Conservation (phyloP, 2,797 vertebrate genomes). For the Gallirallus australis region DNA sequence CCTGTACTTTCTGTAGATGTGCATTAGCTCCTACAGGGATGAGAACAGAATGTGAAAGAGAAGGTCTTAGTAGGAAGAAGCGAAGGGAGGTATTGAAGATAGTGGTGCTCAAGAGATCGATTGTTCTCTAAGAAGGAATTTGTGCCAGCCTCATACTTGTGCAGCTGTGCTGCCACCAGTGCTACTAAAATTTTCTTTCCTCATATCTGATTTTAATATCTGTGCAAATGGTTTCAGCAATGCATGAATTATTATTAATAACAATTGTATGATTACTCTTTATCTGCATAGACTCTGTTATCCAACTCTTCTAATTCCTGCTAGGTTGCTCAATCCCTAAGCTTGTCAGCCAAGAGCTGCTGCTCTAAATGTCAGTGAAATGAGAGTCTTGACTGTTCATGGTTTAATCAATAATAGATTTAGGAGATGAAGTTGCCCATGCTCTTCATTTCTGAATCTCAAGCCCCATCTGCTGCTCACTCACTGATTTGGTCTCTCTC, state of each 20-base stretch:
- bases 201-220: conserved; percentile 43
- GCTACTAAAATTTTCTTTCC: conserved; percentile 6
- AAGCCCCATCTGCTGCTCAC: conserved; percentile 80
- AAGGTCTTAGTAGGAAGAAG: background rate
- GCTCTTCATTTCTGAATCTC: conserved; percentile 74
- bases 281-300: conserved; percentile 39
- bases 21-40: background rate
- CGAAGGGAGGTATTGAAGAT: background rate
- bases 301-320: conserved; percentile 55
- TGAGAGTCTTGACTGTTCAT: conserved; percentile 57
- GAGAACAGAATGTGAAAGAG: background rate
- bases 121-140: background rate
- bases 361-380: conserved; percentile 71
- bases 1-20: background rate
- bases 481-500: conserved; percentile 67
- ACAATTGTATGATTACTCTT: background rate
- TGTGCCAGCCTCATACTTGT: background rate
- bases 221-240: conserved; percentile 29
- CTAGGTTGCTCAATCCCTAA: conserved; percentile 43
- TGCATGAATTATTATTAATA: conserved; percentile 52
- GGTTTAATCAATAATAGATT: conserved; percentile 78
- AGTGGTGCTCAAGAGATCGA: background rate
- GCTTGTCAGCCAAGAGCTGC: conserved; percentile 63
- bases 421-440: conserved; percentile 49
- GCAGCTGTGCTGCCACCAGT: background rate